Evolutionary conservation across 2,113 vertebrate genomes (phyloP).

Genomic region (Onychostruthus taczanowskii): DNA sequence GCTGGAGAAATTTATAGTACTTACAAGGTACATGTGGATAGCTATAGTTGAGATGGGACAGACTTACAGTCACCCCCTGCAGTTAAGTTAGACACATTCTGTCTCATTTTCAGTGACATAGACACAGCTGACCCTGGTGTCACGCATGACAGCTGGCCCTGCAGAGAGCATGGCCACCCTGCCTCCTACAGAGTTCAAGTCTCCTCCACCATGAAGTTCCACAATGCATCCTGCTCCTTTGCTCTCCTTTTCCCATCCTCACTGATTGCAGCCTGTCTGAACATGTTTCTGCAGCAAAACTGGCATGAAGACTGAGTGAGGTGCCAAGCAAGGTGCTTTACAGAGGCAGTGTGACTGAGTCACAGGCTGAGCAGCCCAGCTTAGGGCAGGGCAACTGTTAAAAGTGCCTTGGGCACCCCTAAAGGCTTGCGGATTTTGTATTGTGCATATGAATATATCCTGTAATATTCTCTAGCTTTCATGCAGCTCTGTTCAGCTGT

Average conservation of each 20-base stretch:
- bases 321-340: background rate
- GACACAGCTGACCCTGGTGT: background rate
- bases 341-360: background rate
- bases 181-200: accelerated
- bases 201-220: background rate
- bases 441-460: background rate
- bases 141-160: background rate
- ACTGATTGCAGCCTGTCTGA: background rate
- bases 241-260: background rate
- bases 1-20: background rate
- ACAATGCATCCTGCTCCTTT: background rate
- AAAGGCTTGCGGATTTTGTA: background rate
- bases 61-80: background rate
- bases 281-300: background rate
- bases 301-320: accelerated
- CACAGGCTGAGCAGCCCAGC: background rate
- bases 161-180: background rate
- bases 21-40: background rate
- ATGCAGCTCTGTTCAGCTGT: background rate
- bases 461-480: background rate
- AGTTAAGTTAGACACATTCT: background rate
- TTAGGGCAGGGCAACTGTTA: background rate
- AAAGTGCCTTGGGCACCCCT: background rate
- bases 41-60: background rate
- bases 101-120: background rate